Evolutionary conservation across 2,113 vertebrate species (phyloP).

Genomic region (Tretioscincus oriximinensis): DNA sequence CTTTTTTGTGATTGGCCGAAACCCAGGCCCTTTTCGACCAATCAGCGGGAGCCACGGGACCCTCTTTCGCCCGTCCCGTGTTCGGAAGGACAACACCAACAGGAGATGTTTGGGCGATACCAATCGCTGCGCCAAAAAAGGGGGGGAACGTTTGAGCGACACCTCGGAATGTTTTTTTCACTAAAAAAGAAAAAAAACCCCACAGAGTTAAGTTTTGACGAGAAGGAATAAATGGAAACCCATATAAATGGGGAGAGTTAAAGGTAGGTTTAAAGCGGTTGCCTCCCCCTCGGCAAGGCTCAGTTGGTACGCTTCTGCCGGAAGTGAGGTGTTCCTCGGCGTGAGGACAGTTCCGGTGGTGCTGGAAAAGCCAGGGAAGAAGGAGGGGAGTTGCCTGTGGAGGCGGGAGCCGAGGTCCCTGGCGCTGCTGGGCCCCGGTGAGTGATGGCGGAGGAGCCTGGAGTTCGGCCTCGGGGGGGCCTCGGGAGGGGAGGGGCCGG

Average conservation of each 20-base stretch:
- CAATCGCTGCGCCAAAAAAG: accelerated
- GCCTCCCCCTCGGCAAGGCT: too few species aligned
- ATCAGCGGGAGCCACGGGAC: slow-evolving; percentile 57
- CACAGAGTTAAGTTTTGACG: not conserved
- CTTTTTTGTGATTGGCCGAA: slow-evolving; percentile 48
- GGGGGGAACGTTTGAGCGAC: too few species aligned
- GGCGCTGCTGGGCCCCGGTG: not conserved
- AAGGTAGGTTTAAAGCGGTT: too few species aligned
- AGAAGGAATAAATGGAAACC: not conserved
- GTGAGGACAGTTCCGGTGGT: slow-evolving; percentile 39
- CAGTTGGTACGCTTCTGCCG: not conserved
- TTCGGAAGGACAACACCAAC: not conserved
- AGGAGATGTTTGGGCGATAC: not conserved
- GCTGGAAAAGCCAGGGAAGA: not conserved
- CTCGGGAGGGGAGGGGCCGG: too few species aligned
- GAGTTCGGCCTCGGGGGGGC: not conserved
- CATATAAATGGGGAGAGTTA: not conserved
- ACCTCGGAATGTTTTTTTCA: too few species aligned
- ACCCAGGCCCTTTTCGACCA: not conserved
- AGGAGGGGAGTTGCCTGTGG: not conserved
- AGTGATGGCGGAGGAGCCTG: not conserved
- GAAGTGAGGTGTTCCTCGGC: slow-evolving; percentile 51
- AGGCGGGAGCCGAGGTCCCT: not conserved
- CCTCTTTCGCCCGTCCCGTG: not conserved
- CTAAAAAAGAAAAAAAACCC: too few species aligned